Evolutionary conservation across 1,140 invertebrate species (phyloP).

Genomic region (Tenebrio molitor): DNA sequence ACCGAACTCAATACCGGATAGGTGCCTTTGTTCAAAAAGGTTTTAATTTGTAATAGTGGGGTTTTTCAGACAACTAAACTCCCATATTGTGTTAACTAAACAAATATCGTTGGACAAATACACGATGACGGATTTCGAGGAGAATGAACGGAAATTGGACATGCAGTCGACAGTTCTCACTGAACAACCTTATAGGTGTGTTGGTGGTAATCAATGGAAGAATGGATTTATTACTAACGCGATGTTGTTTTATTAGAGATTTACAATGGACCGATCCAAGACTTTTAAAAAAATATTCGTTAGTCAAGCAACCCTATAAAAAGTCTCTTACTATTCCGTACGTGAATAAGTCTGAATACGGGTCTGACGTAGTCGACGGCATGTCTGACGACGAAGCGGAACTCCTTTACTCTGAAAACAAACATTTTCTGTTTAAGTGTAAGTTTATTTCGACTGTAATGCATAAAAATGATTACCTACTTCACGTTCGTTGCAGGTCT

Average conservation of each 20-base stretch:
- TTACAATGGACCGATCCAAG: constrained; percentile 47
- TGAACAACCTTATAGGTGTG: constrained; percentile 12
- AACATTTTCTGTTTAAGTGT: constrained; percentile 22
- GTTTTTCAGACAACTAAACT: neutral
- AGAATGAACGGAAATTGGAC: neutral
- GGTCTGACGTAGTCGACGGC: constrained; percentile 49
- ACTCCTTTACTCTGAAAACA: constrained; percentile 39
- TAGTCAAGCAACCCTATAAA: constrained; percentile 53
- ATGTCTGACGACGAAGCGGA: constrained; percentile 53
- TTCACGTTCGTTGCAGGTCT: no score
- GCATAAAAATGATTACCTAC: no score
- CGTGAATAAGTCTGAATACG: constrained; percentile 26
- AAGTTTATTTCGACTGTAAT: neutral
- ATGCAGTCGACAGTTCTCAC: neutral
- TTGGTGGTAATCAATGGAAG: no score
- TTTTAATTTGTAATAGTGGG: no score
- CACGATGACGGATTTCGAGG: constrained; percentile 10
- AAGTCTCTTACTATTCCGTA: constrained; percentile 47
- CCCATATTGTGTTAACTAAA: constrained; percentile 7
- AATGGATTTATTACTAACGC: neutral
- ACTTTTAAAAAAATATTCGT: constrained; percentile 52
- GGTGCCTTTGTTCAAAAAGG: neutral
- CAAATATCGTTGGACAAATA: constrained; percentile 12
- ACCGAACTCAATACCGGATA: neutral
- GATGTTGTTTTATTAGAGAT: constrained; percentile 11